phyloP scores from a whole-genome alignment of 2,888 invertebrate species.

The Xestia c-nigrum region DNA sequence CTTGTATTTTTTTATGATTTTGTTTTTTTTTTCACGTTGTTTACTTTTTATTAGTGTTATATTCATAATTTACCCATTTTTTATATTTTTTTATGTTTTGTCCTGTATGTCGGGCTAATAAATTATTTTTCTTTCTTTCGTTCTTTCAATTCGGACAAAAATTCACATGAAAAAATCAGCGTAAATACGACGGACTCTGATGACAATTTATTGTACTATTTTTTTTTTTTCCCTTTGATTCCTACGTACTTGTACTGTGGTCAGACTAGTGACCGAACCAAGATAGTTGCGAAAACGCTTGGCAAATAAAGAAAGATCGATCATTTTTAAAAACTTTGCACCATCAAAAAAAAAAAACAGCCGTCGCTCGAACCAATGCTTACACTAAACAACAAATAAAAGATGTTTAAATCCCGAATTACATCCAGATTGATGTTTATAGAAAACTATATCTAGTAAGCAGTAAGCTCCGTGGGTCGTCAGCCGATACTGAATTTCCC shows the following conservation, averaged over 20 bases:
- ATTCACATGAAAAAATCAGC: background rate
- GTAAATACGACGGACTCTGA: background rate
- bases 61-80: too few species aligned
- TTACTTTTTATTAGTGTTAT: too few species aligned
- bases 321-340: background rate
- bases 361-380: background rate
- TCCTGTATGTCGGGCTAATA: too few species aligned
- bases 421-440: conserved; percentile 2
- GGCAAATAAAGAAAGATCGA: background rate
- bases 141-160: background rate
- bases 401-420: background rate
- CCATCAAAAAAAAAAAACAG: background rate
- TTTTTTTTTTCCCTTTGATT: too few species aligned
- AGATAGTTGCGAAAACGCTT: background rate
- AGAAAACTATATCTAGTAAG: background rate
- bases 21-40: too few species aligned
- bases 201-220: too few species aligned
- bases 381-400: background rate
- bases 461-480: background rate
- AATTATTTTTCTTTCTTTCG: too few species aligned
- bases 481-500: conserved; percentile 22
- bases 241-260: too few species aligned
- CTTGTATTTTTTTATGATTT: too few species aligned
- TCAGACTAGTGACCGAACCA: background rate
- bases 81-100: too few species aligned